Evolutionary conservation across 2,797 vertebrate species (phyloP).

Genomic region (Pangasius sanitwongsei): DNA sequence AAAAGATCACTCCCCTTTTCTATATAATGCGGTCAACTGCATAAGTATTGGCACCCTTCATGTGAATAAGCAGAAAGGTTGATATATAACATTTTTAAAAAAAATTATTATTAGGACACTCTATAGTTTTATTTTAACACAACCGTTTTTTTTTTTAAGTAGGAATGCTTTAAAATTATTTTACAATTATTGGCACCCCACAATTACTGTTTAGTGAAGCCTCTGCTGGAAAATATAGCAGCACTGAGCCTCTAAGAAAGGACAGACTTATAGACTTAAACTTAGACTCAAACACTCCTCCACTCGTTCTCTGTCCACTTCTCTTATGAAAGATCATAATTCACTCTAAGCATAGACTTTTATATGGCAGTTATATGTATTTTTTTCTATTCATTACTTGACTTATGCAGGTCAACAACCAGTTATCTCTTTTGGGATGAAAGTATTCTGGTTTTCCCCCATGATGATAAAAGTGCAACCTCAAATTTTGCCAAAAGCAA

Average conservation of each 20-base stretch:
- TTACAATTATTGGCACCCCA: background rate
- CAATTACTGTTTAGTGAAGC: background rate
- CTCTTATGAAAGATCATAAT: background rate
- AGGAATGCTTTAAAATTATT: background rate
- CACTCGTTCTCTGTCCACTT: background rate
- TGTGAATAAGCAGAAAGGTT: background rate
- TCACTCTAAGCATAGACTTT: background rate
- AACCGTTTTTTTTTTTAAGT: background rate
- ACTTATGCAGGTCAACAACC: background rate
- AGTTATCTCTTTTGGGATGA: background rate
- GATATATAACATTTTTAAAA: no score
- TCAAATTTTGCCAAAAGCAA: background rate
- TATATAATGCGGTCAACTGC: no score
- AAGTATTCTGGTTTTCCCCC: background rate
- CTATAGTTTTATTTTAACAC: background rate
- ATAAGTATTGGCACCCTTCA: background rate
- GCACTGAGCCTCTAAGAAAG: background rate
- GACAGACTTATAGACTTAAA: background rate
- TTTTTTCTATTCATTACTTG: background rate
- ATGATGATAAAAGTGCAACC: no score
- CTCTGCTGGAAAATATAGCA: background rate
- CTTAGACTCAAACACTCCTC: background rate
- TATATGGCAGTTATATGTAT: background rate
- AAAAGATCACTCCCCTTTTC: background rate
- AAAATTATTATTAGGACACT: no score